These are phyloP conservation scores for Drosophila demipolita DNA, from an alignment of 2,888 invertebrate genomes.

Conservation along the genomic window DNA sequence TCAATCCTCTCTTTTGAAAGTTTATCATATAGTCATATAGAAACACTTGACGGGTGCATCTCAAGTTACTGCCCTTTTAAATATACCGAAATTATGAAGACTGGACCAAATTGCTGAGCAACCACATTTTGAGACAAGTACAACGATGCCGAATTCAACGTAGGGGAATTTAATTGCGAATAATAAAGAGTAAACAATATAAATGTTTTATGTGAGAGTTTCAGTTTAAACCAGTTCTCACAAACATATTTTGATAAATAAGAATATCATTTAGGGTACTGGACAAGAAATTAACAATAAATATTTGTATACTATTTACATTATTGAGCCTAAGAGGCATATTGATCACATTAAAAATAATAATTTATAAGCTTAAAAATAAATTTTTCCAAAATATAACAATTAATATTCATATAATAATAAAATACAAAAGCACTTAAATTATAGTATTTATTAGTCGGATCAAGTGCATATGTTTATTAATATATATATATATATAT, in stretches of 20 bases:
- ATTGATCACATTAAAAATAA: neutral
- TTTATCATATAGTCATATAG: conserved; percentile 26
- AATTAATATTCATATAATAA: neutral
- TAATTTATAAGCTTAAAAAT: neutral
- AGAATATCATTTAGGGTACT: neutral
- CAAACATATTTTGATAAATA: neutral
- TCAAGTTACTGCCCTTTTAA: conserved; percentile 24
- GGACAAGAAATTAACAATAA: neutral
- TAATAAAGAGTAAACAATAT: neutral
- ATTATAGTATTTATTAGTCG: neutral
- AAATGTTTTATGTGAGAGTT: neutral
- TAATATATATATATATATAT: neutral
- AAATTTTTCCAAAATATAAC: neutral
- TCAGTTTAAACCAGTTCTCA: neutral
- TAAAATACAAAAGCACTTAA: neutral
- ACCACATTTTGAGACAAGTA: neutral
- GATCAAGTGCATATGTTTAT: neutral
- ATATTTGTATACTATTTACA: neutral
- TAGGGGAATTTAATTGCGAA: neutral
- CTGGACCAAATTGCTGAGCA: conserved; percentile 4
- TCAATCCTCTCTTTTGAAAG: conserved; percentile 6
- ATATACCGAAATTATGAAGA: neutral
- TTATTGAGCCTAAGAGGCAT: neutral
- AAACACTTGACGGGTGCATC: conserved; percentile 12
- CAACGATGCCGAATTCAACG: neutral